Evolutionary conservation across 1,140 invertebrate genomes (phyloP), one percentile per base, ranked within the genome.

Genomic region (Aphis craccivora): DNA sequence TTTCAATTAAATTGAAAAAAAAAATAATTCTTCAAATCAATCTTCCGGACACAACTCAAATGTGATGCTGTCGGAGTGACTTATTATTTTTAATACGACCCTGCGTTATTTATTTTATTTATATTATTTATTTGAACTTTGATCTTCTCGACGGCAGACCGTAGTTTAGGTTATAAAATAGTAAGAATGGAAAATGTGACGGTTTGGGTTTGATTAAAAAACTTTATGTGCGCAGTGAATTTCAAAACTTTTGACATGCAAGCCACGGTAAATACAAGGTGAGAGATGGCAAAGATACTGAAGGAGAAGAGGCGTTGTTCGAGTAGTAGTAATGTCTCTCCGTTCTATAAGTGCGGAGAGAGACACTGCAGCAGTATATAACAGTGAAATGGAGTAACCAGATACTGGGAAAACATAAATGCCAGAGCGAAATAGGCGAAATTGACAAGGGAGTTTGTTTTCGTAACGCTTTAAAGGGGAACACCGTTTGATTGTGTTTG

Each of bases 61-160:
- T 90, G 35, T 40, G 35, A 90, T 90, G 23, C 53, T 43, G 89
- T 90, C 53, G 55, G 9, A 30, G 40, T 90, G 89, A 90, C 89
- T 90, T 90, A 90, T 90, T 90, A 90, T 90, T 67, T 90, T 67
- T 55, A 90, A 90, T 60, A 60, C 25, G 89, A 67, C 5, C 25
- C 23, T 5, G 55, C 53, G 37, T n/a, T 67, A 45, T 90, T 67
- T 45, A 40, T 90, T 89, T 89, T 55, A 90, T 90, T 90, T 90
- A 90, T 67, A 40, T 89, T 37, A 90, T 90, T 90, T 90, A 90
- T 90, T 90, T 43, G 53, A 90, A 67, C 37, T 67, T 43, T 43
- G 35, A 90, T 67, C 53, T 60, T 7, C 14, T 43, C 5, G 30
- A 23, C 22, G 20, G n/a, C 35, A 2, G 87, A 1, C 7, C 23